Percentiles rank a stretch among this genome's conserved stretches.
Evolutionary conservation across 2,797 vertebrate species (phyloP).

Genomic region (Neolamprologus multifasciatus): DNA sequence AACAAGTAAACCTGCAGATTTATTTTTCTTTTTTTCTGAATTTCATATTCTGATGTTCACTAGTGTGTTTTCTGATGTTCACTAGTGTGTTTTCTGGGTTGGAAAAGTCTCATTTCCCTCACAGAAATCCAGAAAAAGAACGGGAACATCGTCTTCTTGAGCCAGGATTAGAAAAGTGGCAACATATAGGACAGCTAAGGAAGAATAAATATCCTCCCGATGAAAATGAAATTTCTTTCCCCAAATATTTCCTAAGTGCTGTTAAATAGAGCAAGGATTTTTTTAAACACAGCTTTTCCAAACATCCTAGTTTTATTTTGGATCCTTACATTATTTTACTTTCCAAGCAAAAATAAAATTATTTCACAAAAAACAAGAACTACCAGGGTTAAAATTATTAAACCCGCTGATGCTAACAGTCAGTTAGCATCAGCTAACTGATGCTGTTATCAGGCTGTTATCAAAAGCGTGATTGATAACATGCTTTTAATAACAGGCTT

Average conservation of each 20-base stretch:
- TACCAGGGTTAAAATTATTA: neutral
- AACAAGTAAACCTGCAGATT: neutral
- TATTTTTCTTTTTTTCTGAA: neutral
- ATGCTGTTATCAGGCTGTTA: neutral
- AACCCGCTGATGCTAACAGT: neutral
- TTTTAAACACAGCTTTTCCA: neutral
- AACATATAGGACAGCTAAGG: neutral
- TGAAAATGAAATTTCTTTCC: neutral
- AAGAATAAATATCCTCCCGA: neutral
- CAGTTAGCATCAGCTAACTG: neutral
- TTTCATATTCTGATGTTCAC: neutral
- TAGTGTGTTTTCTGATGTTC: neutral
- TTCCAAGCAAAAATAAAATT: neutral
- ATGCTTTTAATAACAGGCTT: neutral
- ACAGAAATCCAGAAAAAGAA: neutral
- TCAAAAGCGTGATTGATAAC: neutral
- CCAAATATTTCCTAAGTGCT: neutral
- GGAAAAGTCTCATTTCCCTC: neutral
- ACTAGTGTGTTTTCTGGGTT: neutral
- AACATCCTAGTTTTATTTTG: neutral
- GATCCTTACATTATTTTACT: neutral
- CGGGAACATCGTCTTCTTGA: neutral
- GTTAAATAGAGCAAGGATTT: neutral
- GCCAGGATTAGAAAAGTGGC: neutral
- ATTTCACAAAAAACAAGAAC: neutral